These are phyloP conservation scores for Tineola bisselliella DNA, from an alignment of 2,888 invertebrate genomes.

Conservation along the genomic window DNA sequence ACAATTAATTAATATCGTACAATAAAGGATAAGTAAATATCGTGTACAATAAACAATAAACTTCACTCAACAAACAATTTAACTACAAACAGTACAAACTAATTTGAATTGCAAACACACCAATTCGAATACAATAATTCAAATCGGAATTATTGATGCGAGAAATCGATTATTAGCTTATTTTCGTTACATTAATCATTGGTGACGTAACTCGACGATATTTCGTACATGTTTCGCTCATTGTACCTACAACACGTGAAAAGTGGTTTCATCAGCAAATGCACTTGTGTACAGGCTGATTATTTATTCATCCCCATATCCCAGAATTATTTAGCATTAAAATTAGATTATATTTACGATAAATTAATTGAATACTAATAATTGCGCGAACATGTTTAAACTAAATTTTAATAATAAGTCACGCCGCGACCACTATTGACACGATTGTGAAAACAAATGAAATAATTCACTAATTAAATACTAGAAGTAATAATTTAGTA, in stretches of 20 bases:
- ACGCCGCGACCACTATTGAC: too few relatives aligned
- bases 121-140: conserved; percentile 7
- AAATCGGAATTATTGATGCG: conserved; percentile 4
- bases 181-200: conserved; percentile 13
- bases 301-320: background rate
- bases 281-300: background rate
- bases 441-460: too few relatives aligned
- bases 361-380: too few relatives aligned
- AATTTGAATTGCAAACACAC: conserved; percentile 7
- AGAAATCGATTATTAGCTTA: conserved; percentile 12
- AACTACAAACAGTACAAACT: background rate
- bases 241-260: conserved; percentile 5
- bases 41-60: background rate
- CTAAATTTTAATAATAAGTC: too few relatives aligned
- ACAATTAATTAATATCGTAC: conserved; percentile 2
- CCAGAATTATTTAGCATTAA: too few relatives aligned
- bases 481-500: too few relatives aligned
- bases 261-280: conserved; percentile 13
- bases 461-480: too few relatives aligned
- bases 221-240: background rate
- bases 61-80: conserved; percentile 5
- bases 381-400: too few relatives aligned
- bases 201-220: background rate
- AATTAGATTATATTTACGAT: too few relatives aligned
- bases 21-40: conserved; percentile 2